Evolutionary conservation across 2,797 vertebrate species (phyloP), one percentile per base, ranked within the genome.

Genomic region (Semotilus atromaculatus): DNA sequence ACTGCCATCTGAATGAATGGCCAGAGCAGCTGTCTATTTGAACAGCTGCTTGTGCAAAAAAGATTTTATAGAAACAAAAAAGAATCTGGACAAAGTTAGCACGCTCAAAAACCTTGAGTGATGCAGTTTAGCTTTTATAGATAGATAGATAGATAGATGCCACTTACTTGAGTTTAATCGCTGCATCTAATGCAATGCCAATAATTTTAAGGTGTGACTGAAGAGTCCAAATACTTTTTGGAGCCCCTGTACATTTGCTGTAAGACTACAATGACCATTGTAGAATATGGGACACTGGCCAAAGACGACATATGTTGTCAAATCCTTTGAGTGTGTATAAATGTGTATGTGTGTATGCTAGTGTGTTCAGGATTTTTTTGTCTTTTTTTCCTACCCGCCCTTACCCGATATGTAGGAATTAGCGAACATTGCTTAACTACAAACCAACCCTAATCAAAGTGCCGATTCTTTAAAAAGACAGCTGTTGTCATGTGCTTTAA

Each of bases 401-500:
- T 92, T 92, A 93, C 92, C 93, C 92, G 93, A 95, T 94, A 95
- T 94, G 93, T 93, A 92, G 95, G 94, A 95, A 95, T 95, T 93
- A 95, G 91, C 89, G 91, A 91, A 89, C 93, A 94, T 93, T 90
- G 90, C 92, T 93, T 93, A 92, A 91, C 92, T 91, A 89, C 90
- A 83, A 91, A 92, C 93, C 92, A 81, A 48, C 90, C 85, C 92
- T 94, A 95, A 96, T 96, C 95, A 96, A 96, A 95, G 95, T 95
- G 94, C 94, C 93, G 93, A 95, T 95, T 96, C 93, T 94, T 95
- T 92, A 94, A 96, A 94, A 93, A 93, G 94, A 95, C 95, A 95
- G 95, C 95, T 95, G 95, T 93, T 94, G 95, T 95, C 95, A 95
- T 95, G 93, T 94, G 94, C 94, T 91, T 91, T 90, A 92, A 91